Evolutionary conservation across 30 jellyfish, hydroid and myxozoan species (phyloP), one percentile per base, ranked within the genome.

Genomic region (Aurelia aurita complex sp. Pacific): DNA sequence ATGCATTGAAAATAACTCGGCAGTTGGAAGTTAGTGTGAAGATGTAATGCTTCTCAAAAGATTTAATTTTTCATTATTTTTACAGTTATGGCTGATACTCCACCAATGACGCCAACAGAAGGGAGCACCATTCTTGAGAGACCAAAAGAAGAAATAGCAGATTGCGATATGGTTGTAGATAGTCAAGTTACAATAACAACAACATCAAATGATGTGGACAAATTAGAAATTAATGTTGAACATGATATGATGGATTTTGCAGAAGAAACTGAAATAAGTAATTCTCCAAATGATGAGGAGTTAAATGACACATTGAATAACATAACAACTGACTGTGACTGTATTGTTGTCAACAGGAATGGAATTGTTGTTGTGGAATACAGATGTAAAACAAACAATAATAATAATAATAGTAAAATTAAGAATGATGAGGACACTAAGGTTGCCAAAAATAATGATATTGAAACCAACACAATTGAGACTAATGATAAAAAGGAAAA

Each of bases 351-450:
- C 55, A 84, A 71, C 70, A 61, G 68, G 19, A 75, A 84, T 73
- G 87, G 87, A 14, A 69, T 84, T 62, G 78, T 84, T 73, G 93
- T 84, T 23, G 92, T 82, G 36, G 92, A 82, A 50, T 54, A 43
- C 5, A 29, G 61, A 19, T 13, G 11, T 29, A 54, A 52, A 29
- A 67, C 18, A 15, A 36, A 36, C 32, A 32, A 23, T 10, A 23
- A 23, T n/a, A 17, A n/a, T 29, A 36, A 67, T 16, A 34, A 23
- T 10, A 23, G 7, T n/a, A 17, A n/a, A 0, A 36, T 23, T 16
- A 34, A 46, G 2, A 34, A 32, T 0, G 64, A 42, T 5, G 60
- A 19, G 4, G 29, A 14, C 16, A 64, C 67, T 16, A 38, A 3
- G 2, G 89, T 38, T 5, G 61, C 17, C 0, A 70, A 70, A 68